Base-by-base conservation (phyloP, 2,888 invertebrate genomes). In the Trachelus troglodyta region DNA sequence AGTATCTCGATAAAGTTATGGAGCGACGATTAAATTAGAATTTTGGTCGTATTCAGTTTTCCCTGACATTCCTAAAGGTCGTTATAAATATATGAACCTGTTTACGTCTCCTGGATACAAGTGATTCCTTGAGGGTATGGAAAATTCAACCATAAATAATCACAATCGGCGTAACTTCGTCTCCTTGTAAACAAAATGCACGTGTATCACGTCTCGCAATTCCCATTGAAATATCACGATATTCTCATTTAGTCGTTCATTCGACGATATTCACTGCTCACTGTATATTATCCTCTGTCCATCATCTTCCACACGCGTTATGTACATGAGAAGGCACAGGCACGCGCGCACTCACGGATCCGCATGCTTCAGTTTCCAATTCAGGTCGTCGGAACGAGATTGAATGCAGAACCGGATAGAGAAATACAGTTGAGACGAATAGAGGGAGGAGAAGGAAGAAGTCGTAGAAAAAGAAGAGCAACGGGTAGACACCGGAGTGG, bases 61-160 rank as follows among this genome's bases (percentile, higher is more conserved):
- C 56, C 56, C 9, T 56, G 56, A 56, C 23, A 56, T 56, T 56
- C 56, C 56, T 23, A 9, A 56, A 56, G 56, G 56, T 56, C 56
- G 56, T 56, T 23, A 56, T 56, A 56, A 56, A 56, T 23, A 56
- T 56, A 23, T 56, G 56, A 56, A 56, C 23, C 56, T 56, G 56
- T 56, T 56, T 56, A 23, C 56, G 9, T 15, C 23, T 56, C 56
- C 56, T 23, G 56, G 23, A 56, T 56, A 56, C 56, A 23, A 56
- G 56, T 56, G 23, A 56, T 56, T 15, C 23, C 56, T 56, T 56
- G 56, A 9, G 23, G 56, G 9, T 56, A 56, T 23, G 23, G 69
- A 77, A 33, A 75, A 77, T 75, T 75, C 31, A 35, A 71, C 56
- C 56, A 23, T 23, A 56, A 75, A 73, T 73, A 73, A 73, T 73